Base-by-base conservation (phyloP, 2,888 invertebrate genomes). In the Melanotus villosus region DNA sequence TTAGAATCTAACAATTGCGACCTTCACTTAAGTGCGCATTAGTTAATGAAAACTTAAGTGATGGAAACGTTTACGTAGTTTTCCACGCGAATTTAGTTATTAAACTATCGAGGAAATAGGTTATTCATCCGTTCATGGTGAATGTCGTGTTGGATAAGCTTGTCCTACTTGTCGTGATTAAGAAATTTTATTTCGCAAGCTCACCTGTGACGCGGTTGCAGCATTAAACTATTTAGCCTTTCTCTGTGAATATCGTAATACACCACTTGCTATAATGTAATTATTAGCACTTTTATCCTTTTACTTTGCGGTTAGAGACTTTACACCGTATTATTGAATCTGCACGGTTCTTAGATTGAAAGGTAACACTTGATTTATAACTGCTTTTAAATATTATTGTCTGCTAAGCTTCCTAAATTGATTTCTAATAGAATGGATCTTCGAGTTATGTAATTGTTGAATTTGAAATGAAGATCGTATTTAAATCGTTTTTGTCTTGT, bases 171-270 rank as follows among this genome's bases (percentile, higher is more conserved):
- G 50, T 52, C 50, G 64, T 41, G 58, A 63, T 68, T 64, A 57
- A 64, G 64, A 68, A 68, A 68, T 59, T 64, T 14, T 23, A 38
- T 68, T 68, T 68, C 68, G 64, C 54, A 68, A 32, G 59, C 57
- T 64, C 64, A 65, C 68, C 64, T 68, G 68, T 68, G 68, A 68
- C 68, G 68, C 34, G 43, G 60, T 26, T 38, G 50, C 36, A 32
- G 36, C 47, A 58, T n/a, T 47, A 47, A 47, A 23, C 47, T 21
- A 23, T 47, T 47, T 34, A 34, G 52, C 68, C 68, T 68, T 68
- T 68, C 68, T 68, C 68, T 7, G 26, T 7, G 26, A 26, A 26
- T 68, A 68, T 64, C 64, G 68, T 68, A 68, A 68, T 63, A 68
- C 56, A 43, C 63, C 68, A 68, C 45, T 63, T 63, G 43, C 16